Percentiles rank a stretch among this genome's conserved stretches.
Evolutionary conservation across 2,888 invertebrate species (phyloP).

Genomic region (Oligia strigilis): DNA sequence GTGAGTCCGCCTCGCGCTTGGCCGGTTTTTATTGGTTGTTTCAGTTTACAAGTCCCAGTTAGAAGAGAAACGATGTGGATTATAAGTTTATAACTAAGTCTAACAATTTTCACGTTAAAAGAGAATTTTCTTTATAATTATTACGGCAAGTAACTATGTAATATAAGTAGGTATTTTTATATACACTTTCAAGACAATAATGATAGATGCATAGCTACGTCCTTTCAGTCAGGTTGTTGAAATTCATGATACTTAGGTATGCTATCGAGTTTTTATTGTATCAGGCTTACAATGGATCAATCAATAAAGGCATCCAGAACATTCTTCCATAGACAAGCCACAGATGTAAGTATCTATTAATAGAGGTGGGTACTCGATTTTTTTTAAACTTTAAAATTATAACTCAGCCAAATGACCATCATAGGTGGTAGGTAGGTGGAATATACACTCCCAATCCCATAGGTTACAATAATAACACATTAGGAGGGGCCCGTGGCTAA

Average conservation of each 20-base stretch:
- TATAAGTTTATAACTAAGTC: background rate
- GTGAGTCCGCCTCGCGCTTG: too few relatives aligned
- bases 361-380: background rate
- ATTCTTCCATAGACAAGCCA: constrained; percentile 2
- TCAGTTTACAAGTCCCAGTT: background rate
- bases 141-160: background rate
- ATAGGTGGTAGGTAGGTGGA: too few relatives aligned
- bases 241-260: constrained; percentile 12
- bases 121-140: too few relatives aligned
- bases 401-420: background rate
- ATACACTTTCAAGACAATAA: background rate
- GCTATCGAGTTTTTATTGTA: constrained; percentile 35
- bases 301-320: background rate
- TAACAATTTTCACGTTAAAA: background rate
- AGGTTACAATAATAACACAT: background rate
- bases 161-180: too few relatives aligned
- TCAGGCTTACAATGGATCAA: constrained; percentile 12
- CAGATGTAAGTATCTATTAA: background rate
- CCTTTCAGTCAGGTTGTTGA: constrained; percentile 1
- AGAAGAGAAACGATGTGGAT: background rate
- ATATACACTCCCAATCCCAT: too few relatives aligned
- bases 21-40: background rate
- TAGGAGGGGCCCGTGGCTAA: too few relatives aligned
- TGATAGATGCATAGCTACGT: background rate
- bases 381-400: background rate